Percentiles rank a stretch among this genome's conserved stretches.
These are phyloP conservation scores for Anastrepha ludens DNA, from an alignment of 1,140 invertebrate genomes.

Conservation along the genomic window DNA sequence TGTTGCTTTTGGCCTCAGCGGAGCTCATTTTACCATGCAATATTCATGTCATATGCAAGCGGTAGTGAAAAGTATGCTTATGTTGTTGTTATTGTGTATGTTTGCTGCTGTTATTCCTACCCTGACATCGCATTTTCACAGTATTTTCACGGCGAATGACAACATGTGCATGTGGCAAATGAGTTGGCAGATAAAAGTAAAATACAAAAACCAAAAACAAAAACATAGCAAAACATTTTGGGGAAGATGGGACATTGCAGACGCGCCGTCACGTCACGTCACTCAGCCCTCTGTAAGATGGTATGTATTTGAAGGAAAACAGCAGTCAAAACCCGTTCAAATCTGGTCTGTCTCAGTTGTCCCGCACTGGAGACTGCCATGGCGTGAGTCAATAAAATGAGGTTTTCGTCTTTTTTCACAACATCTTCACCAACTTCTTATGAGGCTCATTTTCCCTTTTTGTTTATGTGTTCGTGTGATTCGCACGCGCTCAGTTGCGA, in stretches of 20 bases:
- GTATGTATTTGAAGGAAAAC: background rate
- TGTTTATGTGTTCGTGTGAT: background rate
- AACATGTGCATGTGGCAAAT: constrained; percentile 26
- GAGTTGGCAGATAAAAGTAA: constrained; percentile 35
- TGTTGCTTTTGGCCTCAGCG: background rate
- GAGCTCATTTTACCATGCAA: constrained; percentile 26
- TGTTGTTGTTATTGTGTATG: background rate
- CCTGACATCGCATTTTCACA: constrained; percentile 28
- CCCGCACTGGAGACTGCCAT: background rate
- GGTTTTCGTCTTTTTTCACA: background rate
- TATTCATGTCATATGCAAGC: constrained; percentile 48
- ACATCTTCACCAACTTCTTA: background rate
- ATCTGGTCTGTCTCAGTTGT: background rate
- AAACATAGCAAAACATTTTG: background rate
- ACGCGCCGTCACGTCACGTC: background rate
- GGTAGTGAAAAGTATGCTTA: constrained; percentile 34
- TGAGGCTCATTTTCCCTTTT: background rate
- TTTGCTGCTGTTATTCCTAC: background rate
- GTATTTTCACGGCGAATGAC: constrained; percentile 5
- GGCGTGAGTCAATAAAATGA: constrained; percentile 42
- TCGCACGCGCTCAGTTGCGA: background rate
- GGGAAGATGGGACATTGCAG: background rate
- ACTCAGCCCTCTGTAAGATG: background rate
- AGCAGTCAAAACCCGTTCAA: background rate
- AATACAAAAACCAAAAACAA: background rate